These are phyloP conservation scores for Sinonovacula constricta DNA, from an alignment of 1,140 invertebrate species.

Conservation along the genomic window DNA sequence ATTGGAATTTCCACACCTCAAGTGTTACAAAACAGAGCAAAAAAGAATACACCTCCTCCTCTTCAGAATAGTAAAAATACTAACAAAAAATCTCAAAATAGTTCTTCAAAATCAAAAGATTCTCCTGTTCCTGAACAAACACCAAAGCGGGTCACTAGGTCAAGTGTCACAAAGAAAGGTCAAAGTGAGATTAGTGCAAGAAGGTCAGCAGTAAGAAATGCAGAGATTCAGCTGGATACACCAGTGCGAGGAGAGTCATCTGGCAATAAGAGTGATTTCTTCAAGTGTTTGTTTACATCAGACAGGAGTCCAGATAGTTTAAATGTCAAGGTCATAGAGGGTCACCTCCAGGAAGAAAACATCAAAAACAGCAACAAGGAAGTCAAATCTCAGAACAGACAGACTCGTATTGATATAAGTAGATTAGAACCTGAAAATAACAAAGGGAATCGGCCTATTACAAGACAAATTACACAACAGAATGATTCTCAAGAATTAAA, in stretches of 20 bases:
- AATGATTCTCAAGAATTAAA: too few relatives aligned
- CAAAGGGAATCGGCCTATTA: neutral
- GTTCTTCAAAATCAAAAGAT: neutral
- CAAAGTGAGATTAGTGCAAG: neutral
- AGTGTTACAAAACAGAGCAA: neutral
- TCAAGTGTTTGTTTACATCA: conserved; percentile 22
- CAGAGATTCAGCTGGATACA: neutral
- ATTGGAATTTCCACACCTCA: conserved; percentile 44
- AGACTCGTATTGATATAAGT: too few relatives aligned
- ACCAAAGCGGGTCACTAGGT: neutral
- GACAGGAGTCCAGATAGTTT: neutral
- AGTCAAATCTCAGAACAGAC: too few relatives aligned
- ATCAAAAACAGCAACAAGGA: too few relatives aligned
- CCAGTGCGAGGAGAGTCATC: neutral
- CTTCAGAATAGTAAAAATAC: neutral
- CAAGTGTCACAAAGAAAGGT: neutral
- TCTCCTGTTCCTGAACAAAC: neutral
- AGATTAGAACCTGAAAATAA: too few relatives aligned
- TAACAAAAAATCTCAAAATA: conserved; percentile 3
- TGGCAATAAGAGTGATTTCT: conserved; percentile 42
- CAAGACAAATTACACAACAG: neutral
- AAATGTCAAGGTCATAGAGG: neutral
- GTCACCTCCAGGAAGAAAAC: too few relatives aligned
- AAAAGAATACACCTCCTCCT: neutral
- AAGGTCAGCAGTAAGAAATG: neutral